phyloP scores from a whole-genome alignment of 2,113 vertebrate genomes.

The Microtus montanus region DNA sequence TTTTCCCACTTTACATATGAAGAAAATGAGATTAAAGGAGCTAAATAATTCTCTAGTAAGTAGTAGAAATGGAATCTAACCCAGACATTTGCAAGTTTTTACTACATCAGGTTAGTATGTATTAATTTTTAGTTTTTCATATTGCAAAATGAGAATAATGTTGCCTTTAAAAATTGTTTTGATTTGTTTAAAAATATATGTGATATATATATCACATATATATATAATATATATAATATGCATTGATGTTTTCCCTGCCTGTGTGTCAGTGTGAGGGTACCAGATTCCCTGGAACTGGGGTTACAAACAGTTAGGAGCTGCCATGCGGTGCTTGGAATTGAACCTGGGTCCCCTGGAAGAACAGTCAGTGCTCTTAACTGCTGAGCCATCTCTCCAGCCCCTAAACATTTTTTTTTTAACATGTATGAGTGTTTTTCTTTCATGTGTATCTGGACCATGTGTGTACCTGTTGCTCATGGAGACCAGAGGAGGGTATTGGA shows the following conservation, averaged over 20 bases:
- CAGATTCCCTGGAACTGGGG: not conserved
- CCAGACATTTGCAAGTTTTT: not conserved
- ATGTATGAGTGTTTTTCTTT: too few species aligned
- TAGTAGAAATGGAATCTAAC: conserved; percentile 43
- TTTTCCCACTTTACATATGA: conserved; percentile 42
- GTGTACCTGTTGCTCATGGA: too few species aligned
- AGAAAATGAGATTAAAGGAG: conserved; percentile 37
- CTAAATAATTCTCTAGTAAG: conserved; percentile 33
- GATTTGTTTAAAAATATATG: not conserved
- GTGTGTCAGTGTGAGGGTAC: not conserved
- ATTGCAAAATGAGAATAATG: conserved; percentile 38
- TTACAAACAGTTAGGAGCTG: not conserved
- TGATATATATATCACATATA: not conserved
- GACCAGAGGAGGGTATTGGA: not conserved
- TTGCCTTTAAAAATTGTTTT: not conserved
- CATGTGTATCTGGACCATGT: too few species aligned
- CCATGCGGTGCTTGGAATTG: too few species aligned
- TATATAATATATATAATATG: not conserved
- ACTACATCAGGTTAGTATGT: not conserved
- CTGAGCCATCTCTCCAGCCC: too few species aligned
- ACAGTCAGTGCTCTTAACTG: too few species aligned
- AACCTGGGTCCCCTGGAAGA: too few species aligned
- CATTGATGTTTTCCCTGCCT: not conserved
- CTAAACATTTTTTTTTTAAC: too few species aligned
- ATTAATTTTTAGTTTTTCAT: conserved; percentile 37